Conservation (phyloP, 2,888 invertebrate species). For the Microchrysa polita region DNA sequence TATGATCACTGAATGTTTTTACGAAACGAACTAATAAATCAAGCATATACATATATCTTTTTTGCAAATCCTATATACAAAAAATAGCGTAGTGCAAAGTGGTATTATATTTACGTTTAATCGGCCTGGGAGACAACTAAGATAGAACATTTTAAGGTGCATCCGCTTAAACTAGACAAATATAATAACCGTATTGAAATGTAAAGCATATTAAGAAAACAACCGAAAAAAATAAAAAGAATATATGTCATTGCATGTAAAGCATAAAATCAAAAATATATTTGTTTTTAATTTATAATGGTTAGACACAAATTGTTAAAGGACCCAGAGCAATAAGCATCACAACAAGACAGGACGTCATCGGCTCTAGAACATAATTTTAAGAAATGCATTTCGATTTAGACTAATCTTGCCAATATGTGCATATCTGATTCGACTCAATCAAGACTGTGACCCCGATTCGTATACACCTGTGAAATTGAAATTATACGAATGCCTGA, state of each 20-base stretch:
- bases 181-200: conserved; percentile 33
- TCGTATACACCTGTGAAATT: conserved; percentile 7
- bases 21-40: conserved; percentile 36
- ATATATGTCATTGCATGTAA: conserved; percentile 41
- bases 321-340: background rate
- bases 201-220: conserved; percentile 27
- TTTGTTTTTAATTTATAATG: conserved; percentile 36
- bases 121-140: conserved; percentile 27
- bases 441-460: conserved; percentile 6
- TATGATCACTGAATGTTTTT: conserved; percentile 45
- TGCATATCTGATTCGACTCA: background rate
- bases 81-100: background rate
- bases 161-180: conserved; percentile 20
- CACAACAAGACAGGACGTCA: background rate
- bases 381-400: background rate
- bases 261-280: conserved; percentile 37
- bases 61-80: background rate
- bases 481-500: background rate
- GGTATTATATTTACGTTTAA: conserved; percentile 7
- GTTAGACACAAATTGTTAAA: background rate
- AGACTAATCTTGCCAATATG: background rate
- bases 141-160: background rate
- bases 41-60: conserved; percentile 24
- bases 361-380: too few species aligned
- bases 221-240: conserved; percentile 22